Base-by-base conservation (phyloP, 2,113 vertebrate species). In the Rhinolophus ferrumequinum region DNA sequence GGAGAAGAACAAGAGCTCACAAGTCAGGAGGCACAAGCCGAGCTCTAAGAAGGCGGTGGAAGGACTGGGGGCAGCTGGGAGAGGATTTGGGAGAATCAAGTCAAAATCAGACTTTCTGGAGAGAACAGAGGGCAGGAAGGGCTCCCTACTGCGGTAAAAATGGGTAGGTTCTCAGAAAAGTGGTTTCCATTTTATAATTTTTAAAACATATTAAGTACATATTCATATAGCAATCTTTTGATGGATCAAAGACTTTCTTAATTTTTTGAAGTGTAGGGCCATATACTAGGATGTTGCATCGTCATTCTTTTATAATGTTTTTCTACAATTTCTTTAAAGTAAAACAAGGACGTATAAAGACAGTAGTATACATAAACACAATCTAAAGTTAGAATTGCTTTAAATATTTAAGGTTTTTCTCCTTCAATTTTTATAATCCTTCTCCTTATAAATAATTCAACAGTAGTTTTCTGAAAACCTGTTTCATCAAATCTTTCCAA, bases 401-500 rank as follows among this genome's bases (percentile, higher is more conserved):
- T 56, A 30, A 9, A 35, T 13, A 64, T 64, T 83, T 21, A 50
- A 30, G 44, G 1, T 4, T 50, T 24, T 67, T 18, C 30, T 6
- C 15, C n/a, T 90, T 64, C 19, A 8, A 30, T 33, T 92, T 92
- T 81, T 58, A 28, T 19, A 75, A 47, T 72, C 44, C 76, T 77
- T 81, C 38, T 62, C 5, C 60, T 62, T 62, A n/a, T 30, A 73
- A 77, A 77, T 62, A 67, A 81, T 35, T 79, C 89, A 81, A 47
- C 24, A 30, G 18, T 58, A 41, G 8, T 38, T 90, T 97, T 62
- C 47, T n/a, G 54, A 89, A 72, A 54, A 89, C 6, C 28, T 22
- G n/a, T 75, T 56, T 92, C 50, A 77, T 67, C 81, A 96, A 92
- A 86, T 79, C 73, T 89, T 90, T 69, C 79, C 26, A 96, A 77